Conservation (phyloP, 1,140 invertebrate genomes). For the Bombus haemorrhoidalis region DNA sequence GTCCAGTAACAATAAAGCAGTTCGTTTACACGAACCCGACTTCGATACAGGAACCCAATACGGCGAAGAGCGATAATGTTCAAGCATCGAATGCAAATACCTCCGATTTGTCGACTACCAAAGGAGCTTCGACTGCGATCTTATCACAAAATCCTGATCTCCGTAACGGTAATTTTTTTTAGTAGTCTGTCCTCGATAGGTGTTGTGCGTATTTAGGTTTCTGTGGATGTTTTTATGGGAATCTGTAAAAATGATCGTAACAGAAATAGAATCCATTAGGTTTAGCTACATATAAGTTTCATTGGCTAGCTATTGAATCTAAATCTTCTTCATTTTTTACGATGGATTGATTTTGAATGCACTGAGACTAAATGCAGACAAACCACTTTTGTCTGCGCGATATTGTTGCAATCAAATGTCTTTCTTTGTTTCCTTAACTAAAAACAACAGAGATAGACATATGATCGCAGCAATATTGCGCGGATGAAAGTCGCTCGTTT, state of each 20-base stretch:
- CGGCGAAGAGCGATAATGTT: background rate
- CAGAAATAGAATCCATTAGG: background rate
- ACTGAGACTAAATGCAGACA: background rate
- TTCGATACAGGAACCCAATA: conserved; percentile 13
- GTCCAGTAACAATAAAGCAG: conserved; percentile 87
- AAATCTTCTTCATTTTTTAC: background rate
- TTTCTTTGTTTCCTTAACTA: too few relatives aligned
- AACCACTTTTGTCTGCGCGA: too few relatives aligned
- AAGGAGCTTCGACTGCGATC: conserved; percentile 15
- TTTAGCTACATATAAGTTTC: background rate
- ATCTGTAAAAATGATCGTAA: background rate
- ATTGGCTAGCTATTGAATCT: background rate
- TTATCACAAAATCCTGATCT: conserved; percentile 46
- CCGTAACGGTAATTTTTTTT: conserved; percentile 53
- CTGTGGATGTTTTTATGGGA: background rate
- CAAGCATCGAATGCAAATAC: conserved; percentile 29
- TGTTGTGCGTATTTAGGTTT: background rate
- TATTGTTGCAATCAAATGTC: too few relatives aligned
- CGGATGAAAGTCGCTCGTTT: too few relatives aligned
- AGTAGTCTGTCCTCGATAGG: too few relatives aligned
- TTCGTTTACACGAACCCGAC: conserved; percentile 81
- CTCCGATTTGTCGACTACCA: conserved; percentile 42
- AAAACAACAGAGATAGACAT: too few relatives aligned
- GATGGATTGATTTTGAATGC: background rate
- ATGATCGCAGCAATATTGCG: too few relatives aligned